Evolutionary conservation across 2,888 invertebrate genomes (phyloP), one percentile per base, ranked within the genome.

Genomic region (Amorpha juglandis): DNA sequence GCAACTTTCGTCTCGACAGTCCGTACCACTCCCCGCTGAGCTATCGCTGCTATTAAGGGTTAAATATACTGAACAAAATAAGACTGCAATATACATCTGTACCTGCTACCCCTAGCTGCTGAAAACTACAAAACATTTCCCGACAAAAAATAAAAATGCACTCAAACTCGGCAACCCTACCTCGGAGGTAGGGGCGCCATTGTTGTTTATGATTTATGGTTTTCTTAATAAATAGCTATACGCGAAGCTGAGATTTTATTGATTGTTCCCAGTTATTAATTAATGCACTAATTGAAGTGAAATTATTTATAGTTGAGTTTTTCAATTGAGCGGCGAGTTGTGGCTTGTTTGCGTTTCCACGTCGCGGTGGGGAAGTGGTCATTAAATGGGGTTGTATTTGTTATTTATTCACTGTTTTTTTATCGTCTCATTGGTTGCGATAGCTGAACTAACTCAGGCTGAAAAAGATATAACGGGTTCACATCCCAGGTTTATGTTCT

Each of bases 191-290:
- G 67, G 70, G 71, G 68, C 70, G 76, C 71, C 74, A 77, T 77
- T 80, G 82, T 83, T 84, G 87, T 85, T 81, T 81, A 83, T 91
- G 90, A 90, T 91, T 90, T 90, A 91, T 90, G 83, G 84, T 83
- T 87, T 89, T 88, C 90, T 90, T 91, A 91, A 91, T 91, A 90
- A 90, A 90, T 90, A 89, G 83, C 86, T 85, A 58, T 84, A 83
- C 85, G 88, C 83, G 84, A n/a, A n/a, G 55, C 64, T 48, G 58
- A 58, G 58, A 58, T 58, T 50, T 64, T 74, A 74, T 76, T 74
- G 73, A 74, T 75, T 75, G 74, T 69, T 63, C 70, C 67, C n/a
- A 38, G 69, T 72, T 74, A 74, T 74, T 76, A 76, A 75, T 75
- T 74, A 70, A 65, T 65, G 68, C 67, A 66, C 58, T 58, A 58